Base-by-base conservation (phyloP, 2,888 invertebrate species). In the Lamellibrachia columna region DNA sequence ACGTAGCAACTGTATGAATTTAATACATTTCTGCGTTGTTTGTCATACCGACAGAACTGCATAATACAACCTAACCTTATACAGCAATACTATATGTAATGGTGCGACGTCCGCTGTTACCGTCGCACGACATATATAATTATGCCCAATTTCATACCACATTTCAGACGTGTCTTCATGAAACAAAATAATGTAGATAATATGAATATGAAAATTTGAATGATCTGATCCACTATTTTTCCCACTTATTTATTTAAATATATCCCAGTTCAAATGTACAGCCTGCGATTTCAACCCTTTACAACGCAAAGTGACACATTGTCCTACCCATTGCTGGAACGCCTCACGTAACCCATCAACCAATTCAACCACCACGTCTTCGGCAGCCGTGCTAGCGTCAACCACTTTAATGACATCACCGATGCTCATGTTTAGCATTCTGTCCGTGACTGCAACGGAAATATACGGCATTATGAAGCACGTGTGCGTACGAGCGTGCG, bases 371-470 rank as follows among this genome's bases (percentile, higher is more conserved):
- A 75, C 15, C 15, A 15, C 75, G 6, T 75, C 75, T 75, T 75
- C 75, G 75, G 75, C 11, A 75, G 75, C 15, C 22, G 75, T 75
- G 15, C 75, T 75, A 6, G 75, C 75, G 75, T 75, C 75, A 15
- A 75, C 22, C 11, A 75, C 75, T 75, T 75, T 75, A 75, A 75
- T 75, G 15, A 75, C 75, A 6, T 75, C 75, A 22, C 75, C 75
- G 15, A 75, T 75, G 75, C 22, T 75, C 75, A 75, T 75, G 75
- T 75, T 75, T 75, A 75, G 75, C 75, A 75, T 75, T 75, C 75
- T 75, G 6, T 22, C 75, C 4, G 22, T 75, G 75, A 22, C 75
- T 75, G 75, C 15, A 75, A 75, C 75, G 15, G 3, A 15, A 0
- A 22, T 75, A 75, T 15, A 15, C 11, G 22, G 22, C 75, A 75